These are phyloP conservation scores for Anolis sagrei DNA, from an alignment of 2,113 vertebrate species.

Conservation along the genomic window DNA sequence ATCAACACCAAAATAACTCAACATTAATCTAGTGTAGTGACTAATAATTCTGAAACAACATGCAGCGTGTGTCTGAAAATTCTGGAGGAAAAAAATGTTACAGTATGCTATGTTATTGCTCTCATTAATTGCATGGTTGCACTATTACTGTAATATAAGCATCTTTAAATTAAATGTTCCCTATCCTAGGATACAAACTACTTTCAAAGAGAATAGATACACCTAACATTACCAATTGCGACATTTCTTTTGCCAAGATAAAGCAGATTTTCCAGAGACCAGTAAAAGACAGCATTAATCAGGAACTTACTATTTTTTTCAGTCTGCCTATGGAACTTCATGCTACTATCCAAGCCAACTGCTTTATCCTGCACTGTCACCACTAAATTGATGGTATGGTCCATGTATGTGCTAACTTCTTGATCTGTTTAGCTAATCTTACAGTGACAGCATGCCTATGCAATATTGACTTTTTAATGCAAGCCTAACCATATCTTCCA, in stretches of 20 bases:
- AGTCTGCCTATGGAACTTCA: neutral
- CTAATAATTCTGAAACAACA: neutral
- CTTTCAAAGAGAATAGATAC: neutral
- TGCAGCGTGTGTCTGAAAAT: neutral
- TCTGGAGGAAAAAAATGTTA: neutral
- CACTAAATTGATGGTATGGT: neutral
- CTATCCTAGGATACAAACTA: neutral
- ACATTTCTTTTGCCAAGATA: neutral
- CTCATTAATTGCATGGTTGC: neutral
- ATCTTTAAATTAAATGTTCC: neutral
- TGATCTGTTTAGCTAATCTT: conserved; percentile 25
- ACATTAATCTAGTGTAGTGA: neutral
- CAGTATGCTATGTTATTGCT: neutral
- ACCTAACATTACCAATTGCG: neutral
- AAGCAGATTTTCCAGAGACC: neutral
- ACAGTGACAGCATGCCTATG: conserved; percentile 1
- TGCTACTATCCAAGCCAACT: neutral
- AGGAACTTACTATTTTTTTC: neutral
- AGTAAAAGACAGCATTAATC: neutral
- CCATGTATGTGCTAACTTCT: conserved; percentile 2
- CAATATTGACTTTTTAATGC: neutral
- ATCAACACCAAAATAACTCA: neutral
- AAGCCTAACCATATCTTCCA: neutral
- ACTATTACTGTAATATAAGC: neutral
- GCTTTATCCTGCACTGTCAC: neutral